These are phyloP conservation scores for Oreochromis niloticus DNA, from an alignment of 2,113 vertebrate genomes.

Conservation along the genomic window DNA sequence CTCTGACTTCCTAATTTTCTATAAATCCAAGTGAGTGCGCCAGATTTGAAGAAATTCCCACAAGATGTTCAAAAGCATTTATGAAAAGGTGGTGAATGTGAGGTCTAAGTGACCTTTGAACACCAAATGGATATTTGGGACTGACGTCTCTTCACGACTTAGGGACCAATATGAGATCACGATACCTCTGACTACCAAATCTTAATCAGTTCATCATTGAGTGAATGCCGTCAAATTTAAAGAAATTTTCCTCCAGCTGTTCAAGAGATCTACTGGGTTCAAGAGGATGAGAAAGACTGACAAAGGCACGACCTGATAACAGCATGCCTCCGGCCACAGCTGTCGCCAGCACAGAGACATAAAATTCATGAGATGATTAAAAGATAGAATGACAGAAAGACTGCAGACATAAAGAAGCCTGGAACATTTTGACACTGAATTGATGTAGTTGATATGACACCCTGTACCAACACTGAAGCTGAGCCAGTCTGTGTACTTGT, in stretches of 20 bases:
- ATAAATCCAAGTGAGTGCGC: neutral
- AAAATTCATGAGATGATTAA: neutral
- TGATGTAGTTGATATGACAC: slow-evolving; percentile 33
- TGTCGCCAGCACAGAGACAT: neutral
- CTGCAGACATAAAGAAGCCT: neutral
- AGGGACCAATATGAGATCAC: neutral
- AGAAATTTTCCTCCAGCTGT: neutral
- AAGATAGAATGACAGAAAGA: neutral
- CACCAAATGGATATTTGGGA: neutral
- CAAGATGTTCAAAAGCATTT: neutral
- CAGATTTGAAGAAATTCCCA: neutral
- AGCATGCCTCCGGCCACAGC: neutral
- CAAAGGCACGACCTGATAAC: neutral
- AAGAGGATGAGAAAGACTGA: neutral
- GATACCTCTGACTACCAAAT: neutral
- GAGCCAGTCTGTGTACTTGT: slow-evolving; percentile 14
- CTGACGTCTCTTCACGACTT: neutral
- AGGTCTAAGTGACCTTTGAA: neutral
- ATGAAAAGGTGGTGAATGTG: neutral
- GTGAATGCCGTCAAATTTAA: neutral
- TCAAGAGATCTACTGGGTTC: neutral
- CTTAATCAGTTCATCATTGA: neutral
- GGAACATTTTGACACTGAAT: slow-evolving; percentile 38
- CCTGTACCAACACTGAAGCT: slow-evolving; percentile 22
- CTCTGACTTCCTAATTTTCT: neutral